Percentiles rank a stretch among this genome's conserved stretches.
These are phyloP conservation scores for Montipora cactus DNA, from an alignment of 64 coral and sea anemone species.

Conservation along the genomic window DNA sequence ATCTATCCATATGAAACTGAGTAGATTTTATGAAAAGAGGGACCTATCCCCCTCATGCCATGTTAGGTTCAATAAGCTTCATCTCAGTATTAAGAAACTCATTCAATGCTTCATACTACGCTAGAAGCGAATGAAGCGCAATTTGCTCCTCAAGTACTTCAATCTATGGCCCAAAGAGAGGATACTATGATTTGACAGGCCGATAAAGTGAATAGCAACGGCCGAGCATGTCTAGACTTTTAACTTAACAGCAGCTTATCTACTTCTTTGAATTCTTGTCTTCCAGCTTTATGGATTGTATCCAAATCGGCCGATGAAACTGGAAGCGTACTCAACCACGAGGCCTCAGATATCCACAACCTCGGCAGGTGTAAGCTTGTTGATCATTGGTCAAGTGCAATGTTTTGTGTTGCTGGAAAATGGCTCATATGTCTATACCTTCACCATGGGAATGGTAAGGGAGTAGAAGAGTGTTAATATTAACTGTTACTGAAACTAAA, in stretches of 20 bases:
- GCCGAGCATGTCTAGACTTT: neutral
- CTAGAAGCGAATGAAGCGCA: no score
- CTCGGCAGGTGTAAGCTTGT: slow-evolving; percentile 56
- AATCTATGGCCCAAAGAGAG: no score
- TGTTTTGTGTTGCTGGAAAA: slow-evolving; percentile 63
- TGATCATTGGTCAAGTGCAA: slow-evolving; percentile 69
- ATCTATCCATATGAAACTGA: no score
- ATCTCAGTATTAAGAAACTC: no score
- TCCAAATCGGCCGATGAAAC: slow-evolving; percentile 76
- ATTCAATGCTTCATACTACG: no score
- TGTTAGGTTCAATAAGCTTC: no score
- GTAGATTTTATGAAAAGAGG: no score
- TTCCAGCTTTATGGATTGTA: slow-evolving; percentile 84
- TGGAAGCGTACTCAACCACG: slow-evolving; percentile 67
- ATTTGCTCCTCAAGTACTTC: no score
- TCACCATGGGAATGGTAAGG: slow-evolving; percentile 82
- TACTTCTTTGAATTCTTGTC: neutral
- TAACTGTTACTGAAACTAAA: no score
- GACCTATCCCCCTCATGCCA: no score
- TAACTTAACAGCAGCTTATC: neutral
- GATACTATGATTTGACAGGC: no score
- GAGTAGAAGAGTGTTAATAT: neutral
- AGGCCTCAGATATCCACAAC: slow-evolving; percentile 55
- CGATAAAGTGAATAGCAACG: no score
- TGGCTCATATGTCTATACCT: slow-evolving; percentile 72